Conservation (phyloP, 2,797 vertebrate species). For the Helostoma temminkii region DNA sequence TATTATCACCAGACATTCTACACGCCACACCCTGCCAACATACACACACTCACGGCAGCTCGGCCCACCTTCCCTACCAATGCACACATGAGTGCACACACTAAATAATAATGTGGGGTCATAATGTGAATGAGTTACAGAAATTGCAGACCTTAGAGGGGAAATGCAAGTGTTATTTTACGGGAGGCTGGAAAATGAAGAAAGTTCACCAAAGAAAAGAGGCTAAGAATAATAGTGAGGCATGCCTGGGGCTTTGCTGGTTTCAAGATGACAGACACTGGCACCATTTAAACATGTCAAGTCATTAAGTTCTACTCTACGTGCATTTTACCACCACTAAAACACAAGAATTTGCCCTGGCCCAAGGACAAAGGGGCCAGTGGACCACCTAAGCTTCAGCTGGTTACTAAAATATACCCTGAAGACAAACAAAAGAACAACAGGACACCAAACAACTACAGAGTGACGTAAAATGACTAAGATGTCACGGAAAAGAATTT, state of each 20-base stretch:
- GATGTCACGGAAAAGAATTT: too few species aligned
- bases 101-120: constrained; percentile 80
- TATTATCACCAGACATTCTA: constrained; percentile 77
- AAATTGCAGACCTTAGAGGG: constrained; percentile 72
- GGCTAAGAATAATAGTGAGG: constrained; percentile 71
- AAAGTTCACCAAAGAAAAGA: constrained; percentile 52
- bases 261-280: constrained; percentile 57
- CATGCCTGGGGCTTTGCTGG: constrained; percentile 37
- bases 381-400: not conserved
- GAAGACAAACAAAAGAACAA: constrained; percentile 12
- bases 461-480: not conserved
- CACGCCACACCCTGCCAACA: constrained; percentile 78
- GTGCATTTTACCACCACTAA: constrained; percentile 28
- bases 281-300: constrained; percentile 47
- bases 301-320: constrained; percentile 31
- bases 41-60: constrained; percentile 69
- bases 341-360: constrained; percentile 8
- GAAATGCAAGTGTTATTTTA: constrained; percentile 82
- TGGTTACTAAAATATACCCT: not conserved
- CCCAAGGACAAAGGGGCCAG: not conserved
- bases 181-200: constrained; percentile 69
- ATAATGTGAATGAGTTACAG: constrained; percentile 72
- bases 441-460: constrained; percentile 8
- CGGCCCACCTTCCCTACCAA: constrained; percentile 71
- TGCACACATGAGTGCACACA: constrained; percentile 64